phyloP scores from a whole-genome alignment of 2,888 invertebrate genomes.

The Orthosia gothica region DNA sequence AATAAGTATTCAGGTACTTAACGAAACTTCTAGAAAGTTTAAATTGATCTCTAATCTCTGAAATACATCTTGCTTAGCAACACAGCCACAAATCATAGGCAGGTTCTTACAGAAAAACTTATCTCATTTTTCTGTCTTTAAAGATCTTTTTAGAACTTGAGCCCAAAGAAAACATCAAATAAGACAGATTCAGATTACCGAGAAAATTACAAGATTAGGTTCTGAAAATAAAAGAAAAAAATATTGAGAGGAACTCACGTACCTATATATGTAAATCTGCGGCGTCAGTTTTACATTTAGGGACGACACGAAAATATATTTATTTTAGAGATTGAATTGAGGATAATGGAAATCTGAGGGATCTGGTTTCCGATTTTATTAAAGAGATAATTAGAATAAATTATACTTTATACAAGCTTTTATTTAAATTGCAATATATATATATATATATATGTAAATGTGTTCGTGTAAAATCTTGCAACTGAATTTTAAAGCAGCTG shows the following conservation, averaged over 20 bases:
- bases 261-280: slow-evolving; percentile 3
- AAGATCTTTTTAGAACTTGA: slow-evolving; percentile 7
- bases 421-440: too few species aligned
- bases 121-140: neutral
- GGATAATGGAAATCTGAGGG: neutral
- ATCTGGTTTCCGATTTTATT: neutral
- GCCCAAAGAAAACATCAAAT: slow-evolving; percentile 17
- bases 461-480: too few species aligned
- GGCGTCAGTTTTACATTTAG: slow-evolving; percentile 16
- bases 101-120: too few species aligned
- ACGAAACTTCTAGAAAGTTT: neutral
- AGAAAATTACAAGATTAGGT: slow-evolving; percentile 39
- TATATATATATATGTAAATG: too few species aligned
- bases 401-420: too few species aligned
- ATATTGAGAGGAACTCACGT: neutral
- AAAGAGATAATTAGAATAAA: neutral
- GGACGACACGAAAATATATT: slow-evolving; percentile 11
- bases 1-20: neutral
- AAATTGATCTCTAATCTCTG: neutral
- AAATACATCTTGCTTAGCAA: neutral
- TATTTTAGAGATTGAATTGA: neutral
- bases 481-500: too few species aligned
- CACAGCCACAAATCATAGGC: neutral
- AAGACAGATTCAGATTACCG: slow-evolving; percentile 12
- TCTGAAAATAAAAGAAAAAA: slow-evolving; percentile 27